Conservation (phyloP, 2,797 vertebrate species). For the Acanthurus tractus region DNA sequence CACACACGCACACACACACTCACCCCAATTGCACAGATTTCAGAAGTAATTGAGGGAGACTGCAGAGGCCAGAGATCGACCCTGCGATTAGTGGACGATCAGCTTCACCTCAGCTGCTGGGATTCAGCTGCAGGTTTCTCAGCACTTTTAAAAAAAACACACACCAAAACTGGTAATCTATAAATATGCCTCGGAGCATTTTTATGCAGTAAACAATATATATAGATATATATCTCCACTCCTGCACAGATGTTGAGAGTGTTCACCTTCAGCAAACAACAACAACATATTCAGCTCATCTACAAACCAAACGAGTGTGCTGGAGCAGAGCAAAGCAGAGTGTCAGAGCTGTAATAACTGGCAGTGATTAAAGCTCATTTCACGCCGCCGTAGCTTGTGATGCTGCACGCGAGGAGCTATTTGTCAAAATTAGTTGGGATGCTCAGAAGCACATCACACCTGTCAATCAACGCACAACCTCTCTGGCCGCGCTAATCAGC, state of each 20-base stretch:
- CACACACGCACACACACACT: too few relatives aligned
- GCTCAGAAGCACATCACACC: slow-evolving; percentile 38
- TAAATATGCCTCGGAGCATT: neutral
- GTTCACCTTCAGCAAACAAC: slow-evolving; percentile 22
- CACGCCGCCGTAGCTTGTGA: slow-evolving; percentile 49
- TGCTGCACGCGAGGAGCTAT: slow-evolving; percentile 29
- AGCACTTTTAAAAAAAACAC: neutral
- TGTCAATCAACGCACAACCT: slow-evolving; percentile 56
- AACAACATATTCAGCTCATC: slow-evolving; percentile 42
- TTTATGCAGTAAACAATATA: neutral
- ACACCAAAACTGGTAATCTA: neutral
- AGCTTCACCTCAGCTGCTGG: too few relatives aligned
- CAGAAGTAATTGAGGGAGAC: too few relatives aligned
- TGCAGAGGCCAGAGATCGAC: too few relatives aligned
- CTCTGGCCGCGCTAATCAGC: neutral
- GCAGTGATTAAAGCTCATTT: slow-evolving; percentile 67
- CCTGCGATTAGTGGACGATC: too few relatives aligned
- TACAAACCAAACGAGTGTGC: slow-evolving; percentile 38
- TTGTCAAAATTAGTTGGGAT: slow-evolving; percentile 58
- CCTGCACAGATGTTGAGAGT: slow-evolving; percentile 22
- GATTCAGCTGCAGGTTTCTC: neutral
- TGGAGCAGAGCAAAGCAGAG: slow-evolving; percentile 38
- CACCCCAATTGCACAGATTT: too few relatives aligned
- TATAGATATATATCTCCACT: neutral
- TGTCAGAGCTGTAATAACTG: slow-evolving; percentile 48